These are phyloP conservation scores for Odontomyia ornata DNA, from an alignment of 2,888 invertebrate species.

Conservation along the genomic window DNA sequence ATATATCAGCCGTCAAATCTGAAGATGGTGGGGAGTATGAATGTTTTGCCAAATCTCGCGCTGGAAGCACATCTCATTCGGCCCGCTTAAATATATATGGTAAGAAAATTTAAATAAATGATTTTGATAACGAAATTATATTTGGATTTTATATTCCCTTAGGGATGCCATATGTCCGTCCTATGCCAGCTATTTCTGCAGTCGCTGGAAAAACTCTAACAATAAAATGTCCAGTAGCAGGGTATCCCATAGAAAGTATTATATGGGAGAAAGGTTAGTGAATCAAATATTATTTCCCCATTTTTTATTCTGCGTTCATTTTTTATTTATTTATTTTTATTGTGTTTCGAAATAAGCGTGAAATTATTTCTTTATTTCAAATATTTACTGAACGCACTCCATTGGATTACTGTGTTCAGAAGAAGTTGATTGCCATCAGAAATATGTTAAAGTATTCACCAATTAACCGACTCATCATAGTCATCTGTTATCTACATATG, in stretches of 20 bases:
- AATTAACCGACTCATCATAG: no score
- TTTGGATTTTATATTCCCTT: not conserved
- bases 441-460: no score
- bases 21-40: constrained; percentile 91
- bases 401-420: no score
- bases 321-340: no score
- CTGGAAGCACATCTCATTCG: constrained; percentile 80
- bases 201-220: constrained; percentile 82
- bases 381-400: not conserved
- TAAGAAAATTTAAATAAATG: constrained; percentile 54
- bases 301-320: no score
- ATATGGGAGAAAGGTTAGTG: constrained; percentile 85
- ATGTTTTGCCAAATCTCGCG: constrained; percentile 82
- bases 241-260: constrained; percentile 85
- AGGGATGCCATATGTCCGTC: constrained; percentile 82
- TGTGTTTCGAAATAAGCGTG: no score
- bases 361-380: not conserved
- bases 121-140: not conserved
- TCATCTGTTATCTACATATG: no score
- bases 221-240: constrained; percentile 89
- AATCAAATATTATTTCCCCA: not conserved
- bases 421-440: no score
- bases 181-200: constrained; percentile 85
- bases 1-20: constrained; percentile 84
- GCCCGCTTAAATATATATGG: constrained; percentile 88